These are phyloP conservation scores for Sphaeramia orbicularis DNA, from an alignment of 2,797 vertebrate species.

Conservation along the genomic window DNA sequence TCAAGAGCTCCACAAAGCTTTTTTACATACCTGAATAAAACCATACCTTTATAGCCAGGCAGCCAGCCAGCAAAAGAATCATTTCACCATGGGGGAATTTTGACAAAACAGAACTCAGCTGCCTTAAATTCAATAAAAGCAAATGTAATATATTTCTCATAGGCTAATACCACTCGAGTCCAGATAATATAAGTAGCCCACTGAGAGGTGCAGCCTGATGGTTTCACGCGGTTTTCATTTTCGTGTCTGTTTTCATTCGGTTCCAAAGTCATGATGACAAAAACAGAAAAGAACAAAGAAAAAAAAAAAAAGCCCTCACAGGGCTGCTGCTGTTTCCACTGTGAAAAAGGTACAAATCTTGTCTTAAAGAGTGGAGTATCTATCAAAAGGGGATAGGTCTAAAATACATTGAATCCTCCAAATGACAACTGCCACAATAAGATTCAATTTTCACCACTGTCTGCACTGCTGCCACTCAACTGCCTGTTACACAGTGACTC, in stretches of 20 bases:
- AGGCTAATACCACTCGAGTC: constrained; percentile 38
- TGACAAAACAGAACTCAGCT: constrained; percentile 58
- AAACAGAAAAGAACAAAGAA: constrained; percentile 10
- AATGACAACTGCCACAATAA: constrained; percentile 25
- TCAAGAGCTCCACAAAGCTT: constrained; percentile 27
- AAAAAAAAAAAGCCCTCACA: background rate
- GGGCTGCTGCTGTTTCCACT: background rate
- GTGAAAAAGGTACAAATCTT: background rate
- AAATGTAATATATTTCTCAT: constrained; percentile 68
- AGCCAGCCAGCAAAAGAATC: constrained; percentile 40
- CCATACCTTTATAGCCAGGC: constrained; percentile 22
- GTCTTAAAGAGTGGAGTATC: background rate
- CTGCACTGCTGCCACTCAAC: constrained; percentile 3
- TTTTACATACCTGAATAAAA: constrained; percentile 64
- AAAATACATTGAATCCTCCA: constrained; percentile 8
- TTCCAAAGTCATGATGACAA: constrained; percentile 26
- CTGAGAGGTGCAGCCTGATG: constrained; percentile 40
- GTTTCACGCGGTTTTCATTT: constrained; percentile 44
- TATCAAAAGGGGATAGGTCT: background rate
- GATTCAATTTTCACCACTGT: constrained; percentile 9
- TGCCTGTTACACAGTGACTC: constrained; percentile 1
- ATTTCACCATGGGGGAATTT: constrained; percentile 41
- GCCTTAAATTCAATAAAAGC: constrained; percentile 58
- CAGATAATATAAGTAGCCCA: constrained; percentile 54
- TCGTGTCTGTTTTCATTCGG: constrained; percentile 41